phyloP scores from a whole-genome alignment of 1,140 invertebrate species.

The Drosophila kikkawai region DNA sequence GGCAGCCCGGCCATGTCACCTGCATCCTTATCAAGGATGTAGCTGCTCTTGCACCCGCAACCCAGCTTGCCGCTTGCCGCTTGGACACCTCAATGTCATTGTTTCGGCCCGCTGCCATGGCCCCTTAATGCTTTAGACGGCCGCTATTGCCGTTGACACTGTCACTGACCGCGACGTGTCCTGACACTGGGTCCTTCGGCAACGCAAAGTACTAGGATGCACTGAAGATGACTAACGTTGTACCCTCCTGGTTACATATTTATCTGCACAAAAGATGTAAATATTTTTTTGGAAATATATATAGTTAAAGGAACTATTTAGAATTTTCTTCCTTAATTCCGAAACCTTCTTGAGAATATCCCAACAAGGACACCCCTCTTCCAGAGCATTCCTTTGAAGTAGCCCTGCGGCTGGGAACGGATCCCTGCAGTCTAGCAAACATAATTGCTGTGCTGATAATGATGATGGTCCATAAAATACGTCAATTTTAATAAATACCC shows the following conservation, averaged over 20 bases:
- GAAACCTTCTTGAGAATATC: background rate
- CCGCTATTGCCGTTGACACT: slow-evolving; percentile 55
- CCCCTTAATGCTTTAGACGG: slow-evolving; percentile 25
- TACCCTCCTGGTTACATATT: background rate
- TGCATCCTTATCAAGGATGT: slow-evolving; percentile 47
- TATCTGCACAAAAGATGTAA: background rate
- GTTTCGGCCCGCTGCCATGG: slow-evolving; percentile 30
- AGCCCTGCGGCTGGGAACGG: slow-evolving; percentile 15
- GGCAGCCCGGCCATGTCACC: slow-evolving; percentile 22
- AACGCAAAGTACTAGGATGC: background rate
- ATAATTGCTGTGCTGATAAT: slow-evolving; percentile 68
- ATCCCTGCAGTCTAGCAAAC: slow-evolving; percentile 29
- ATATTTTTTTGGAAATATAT: background rate
- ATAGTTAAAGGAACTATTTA: background rate
- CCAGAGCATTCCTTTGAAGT: background rate
- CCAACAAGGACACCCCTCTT: background rate
- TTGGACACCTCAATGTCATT: slow-evolving; percentile 49
- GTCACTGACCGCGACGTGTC: slow-evolving; percentile 49
- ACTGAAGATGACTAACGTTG: slow-evolving; percentile 7
- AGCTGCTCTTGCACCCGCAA: slow-evolving; percentile 3
- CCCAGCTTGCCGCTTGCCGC: background rate
- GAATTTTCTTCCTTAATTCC: background rate
- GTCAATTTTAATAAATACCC: slow-evolving; percentile 77
- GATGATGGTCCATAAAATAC: slow-evolving; percentile 62
- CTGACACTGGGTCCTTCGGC: background rate